Base-by-base conservation (phyloP, 2,797 vertebrate species). In the Setipinna tenuifilis region DNA sequence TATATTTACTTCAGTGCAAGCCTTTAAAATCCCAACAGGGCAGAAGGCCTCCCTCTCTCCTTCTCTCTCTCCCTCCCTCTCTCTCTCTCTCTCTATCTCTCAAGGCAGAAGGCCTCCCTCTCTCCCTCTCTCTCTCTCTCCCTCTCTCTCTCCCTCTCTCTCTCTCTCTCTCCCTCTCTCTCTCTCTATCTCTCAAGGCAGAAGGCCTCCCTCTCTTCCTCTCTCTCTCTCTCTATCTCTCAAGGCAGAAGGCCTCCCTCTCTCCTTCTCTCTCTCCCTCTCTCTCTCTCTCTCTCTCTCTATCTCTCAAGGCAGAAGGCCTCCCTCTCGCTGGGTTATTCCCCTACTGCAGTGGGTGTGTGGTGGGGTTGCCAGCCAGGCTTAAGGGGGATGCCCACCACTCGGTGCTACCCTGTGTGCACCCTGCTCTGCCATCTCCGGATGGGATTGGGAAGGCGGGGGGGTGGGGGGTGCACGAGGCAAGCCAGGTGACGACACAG, bases 31-130 rank as follows among this genome's bases (percentile, higher is more conserved):
- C 57, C 65, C 10, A 57, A 61, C 65, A 41, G 10, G 71, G 41
- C 44, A 75, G 44, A 75, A 54, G 83, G 31, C 25, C 83, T 86
- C 46, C 41, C 71, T 21, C 71, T 44, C 68, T 41, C 68, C 14
- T 23, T 2, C 31, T 10, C 31, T 14, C 68, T 17, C 31, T 35
- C 31, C 0, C 31, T 35, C 31, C 3, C 25, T 75, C 68, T 41
- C 68, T 41, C 68, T 35, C 68, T 35, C 68, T 17, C 68, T 41
- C 31, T 25, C 65, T 16, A 11, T 31, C 28, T 6, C 28, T 31
- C n/a, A n/a, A n/a, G n/a, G n/a, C n/a, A n/a, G n/a, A n/a, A n/a
- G n/a, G n/a, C n/a, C n/a, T n/a, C n/a, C n/a, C 28, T 17, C 25
- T 31, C 65, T 31, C 28, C 16, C 28, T 35, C 28, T 35, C 28